These are phyloP conservation scores for Lepidostoma basale DNA, from an alignment of 1,140 invertebrate genomes.

Conservation along the genomic window DNA sequence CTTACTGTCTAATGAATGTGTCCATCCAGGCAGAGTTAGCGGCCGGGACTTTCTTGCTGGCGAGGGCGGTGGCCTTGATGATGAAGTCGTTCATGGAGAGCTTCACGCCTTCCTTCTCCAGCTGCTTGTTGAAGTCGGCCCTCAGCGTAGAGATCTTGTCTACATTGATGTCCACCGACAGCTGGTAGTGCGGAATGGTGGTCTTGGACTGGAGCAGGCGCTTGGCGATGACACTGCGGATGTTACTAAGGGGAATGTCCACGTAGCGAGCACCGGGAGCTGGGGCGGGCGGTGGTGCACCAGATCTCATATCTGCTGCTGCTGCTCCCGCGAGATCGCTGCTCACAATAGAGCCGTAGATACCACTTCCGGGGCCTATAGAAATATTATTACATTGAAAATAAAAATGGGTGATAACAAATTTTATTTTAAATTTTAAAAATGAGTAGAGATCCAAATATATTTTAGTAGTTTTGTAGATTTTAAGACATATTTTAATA, in stretches of 20 bases:
- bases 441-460: no score
- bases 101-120: conserved; percentile 84
- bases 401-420: no score
- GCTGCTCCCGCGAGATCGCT: conserved; percentile 75
- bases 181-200: conserved; percentile 96
- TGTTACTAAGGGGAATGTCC: conserved; percentile 88
- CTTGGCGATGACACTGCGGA: conserved; percentile 91
- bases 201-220: conserved; percentile 91
- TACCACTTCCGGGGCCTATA: conserved; percentile 80
- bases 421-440: no score
- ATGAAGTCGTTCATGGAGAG: conserved; percentile 97
- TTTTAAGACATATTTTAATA: no score
- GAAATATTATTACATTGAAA: conserved; percentile 32
- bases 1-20: conserved; percentile 91
- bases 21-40: conserved; percentile 97
- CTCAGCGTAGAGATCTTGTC: conserved; percentile 74
- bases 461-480: no score
- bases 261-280: conserved; percentile 61
- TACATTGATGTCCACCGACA: conserved; percentile 85
- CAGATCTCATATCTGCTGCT: conserved; percentile 49
- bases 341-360: conserved; percentile 87
- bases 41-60: conserved; percentile 91
- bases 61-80: conserved; percentile 92
- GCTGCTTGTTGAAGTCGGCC: conserved; percentile 74
- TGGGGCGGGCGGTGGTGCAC: conserved; percentile 48